Base-by-base conservation (phyloP, 92 coral and sea anemone genomes). In the Epizoanthus illoricatus region DNA sequence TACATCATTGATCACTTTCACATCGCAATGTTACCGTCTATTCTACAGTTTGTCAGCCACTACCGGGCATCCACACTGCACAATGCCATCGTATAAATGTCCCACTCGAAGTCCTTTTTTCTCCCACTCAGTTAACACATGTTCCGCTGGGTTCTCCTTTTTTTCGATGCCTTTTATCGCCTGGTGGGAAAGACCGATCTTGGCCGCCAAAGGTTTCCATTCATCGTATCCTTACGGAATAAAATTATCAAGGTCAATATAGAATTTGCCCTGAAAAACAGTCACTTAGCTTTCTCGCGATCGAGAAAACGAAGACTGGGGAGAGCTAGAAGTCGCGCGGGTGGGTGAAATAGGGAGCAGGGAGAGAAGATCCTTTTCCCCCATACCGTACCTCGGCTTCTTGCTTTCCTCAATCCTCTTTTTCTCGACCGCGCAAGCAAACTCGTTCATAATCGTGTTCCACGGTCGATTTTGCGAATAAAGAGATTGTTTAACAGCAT, bases 31-130 rank as follows among this genome's bases (percentile, higher is more conserved):
- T 28, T 28, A 0, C 36, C 2, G 36, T 28, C 36, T 28, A 28
- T 28, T 74, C n/a, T 55, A 73, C 45, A 74, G 43, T 28, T 15
- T 58, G 40, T 75, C 81, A 59, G 81, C 81, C 43, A 75, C 20
- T 57, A 7, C 40, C 16, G 61, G 55, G 42, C 56, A 59, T 6
- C 42, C 56, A 39, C 63, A 15, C 13, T 59, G 19, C 6, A 75
- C 68, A 21, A 75, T 18, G 20, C 54, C 36, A n/a, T 59, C 68
- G 81, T 75, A 75, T 57, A 75, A 36, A 39, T 40, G 49, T 28
- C 42, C 42, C 2, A 75, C 81, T 36, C 5, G 40, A 54, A 4
- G 17, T 41, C 81, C 81, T 10, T n/a, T 59, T 75, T 39, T 60
- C 81, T 75, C 81, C 81, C 81, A 75, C 24, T 59, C 39, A 1